phyloP scores from a whole-genome alignment of 2,797 vertebrate species.

The Sardinella longiceps region DNA sequence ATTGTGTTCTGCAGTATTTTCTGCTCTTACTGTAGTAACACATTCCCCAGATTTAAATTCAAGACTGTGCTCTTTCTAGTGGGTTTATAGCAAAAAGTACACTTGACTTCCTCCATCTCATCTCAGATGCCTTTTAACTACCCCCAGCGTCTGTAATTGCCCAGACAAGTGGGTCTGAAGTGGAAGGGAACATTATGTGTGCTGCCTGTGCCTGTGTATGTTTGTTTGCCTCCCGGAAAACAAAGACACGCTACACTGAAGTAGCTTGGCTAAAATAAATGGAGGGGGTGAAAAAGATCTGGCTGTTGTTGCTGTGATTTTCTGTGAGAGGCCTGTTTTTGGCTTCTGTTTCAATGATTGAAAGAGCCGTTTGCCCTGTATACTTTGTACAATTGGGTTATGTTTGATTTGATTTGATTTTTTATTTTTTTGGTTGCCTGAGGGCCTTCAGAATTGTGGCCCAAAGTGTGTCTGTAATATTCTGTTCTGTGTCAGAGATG shows the following conservation, averaged over 20 bases:
- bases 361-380: background rate
- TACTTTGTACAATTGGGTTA: background rate
- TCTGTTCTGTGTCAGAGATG: background rate
- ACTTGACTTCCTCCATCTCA: background rate
- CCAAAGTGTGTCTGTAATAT: background rate
- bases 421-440: background rate
- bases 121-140: background rate
- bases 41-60: background rate
- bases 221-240: background rate
- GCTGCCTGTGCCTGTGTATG: background rate
- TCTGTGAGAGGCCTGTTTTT: background rate
- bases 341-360: background rate
- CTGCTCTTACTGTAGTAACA: no score
- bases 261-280: constrained; percentile 32
- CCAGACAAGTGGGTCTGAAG: background rate
- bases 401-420: background rate
- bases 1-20: background rate
- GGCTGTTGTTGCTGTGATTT: background rate
- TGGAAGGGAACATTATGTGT: background rate
- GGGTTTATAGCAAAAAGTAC: background rate
- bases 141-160: background rate
- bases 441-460: background rate
- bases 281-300: background rate
- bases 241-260: constrained; percentile 12
- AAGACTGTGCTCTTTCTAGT: background rate